Evolutionary conservation across 2,888 invertebrate genomes (phyloP).

Genomic region (Hemithea aestivaria): DNA sequence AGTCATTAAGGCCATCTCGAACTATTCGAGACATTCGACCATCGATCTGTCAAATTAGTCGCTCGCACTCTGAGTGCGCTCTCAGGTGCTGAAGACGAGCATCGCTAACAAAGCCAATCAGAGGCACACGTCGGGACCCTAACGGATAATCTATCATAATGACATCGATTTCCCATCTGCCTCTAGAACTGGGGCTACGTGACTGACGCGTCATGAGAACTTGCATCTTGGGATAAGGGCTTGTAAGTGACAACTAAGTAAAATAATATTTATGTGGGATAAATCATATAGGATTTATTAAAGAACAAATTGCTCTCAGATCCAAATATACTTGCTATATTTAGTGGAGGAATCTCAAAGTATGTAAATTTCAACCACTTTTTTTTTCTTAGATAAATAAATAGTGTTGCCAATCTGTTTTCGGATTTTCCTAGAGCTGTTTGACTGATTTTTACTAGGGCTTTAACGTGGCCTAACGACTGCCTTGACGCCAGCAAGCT

Average conservation of each 20-base stretch:
- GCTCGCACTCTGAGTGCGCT: constrained; percentile 49
- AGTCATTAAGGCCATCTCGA: constrained; percentile 59
- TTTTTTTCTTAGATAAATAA: too few species aligned
- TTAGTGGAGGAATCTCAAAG: too few species aligned
- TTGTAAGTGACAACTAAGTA: not conserved
- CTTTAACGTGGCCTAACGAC: too few species aligned
- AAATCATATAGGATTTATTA: too few species aligned
- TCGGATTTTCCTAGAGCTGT: too few species aligned
- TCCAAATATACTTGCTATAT: too few species aligned
- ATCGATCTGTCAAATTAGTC: constrained; percentile 77
- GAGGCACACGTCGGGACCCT: constrained; percentile 55
- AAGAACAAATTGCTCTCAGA: too few species aligned
- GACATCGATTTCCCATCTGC: constrained; percentile 73
- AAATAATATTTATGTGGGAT: too few species aligned
- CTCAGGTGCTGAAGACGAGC: constrained; percentile 63
- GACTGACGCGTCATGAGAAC: constrained; percentile 46
- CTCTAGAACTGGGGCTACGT: constrained; percentile 41
- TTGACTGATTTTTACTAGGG: too few species aligned
- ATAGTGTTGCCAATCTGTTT: too few species aligned
- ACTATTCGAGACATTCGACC: constrained; percentile 43
- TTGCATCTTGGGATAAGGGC: constrained; percentile 37
- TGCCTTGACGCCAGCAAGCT: too few species aligned
- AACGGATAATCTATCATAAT: constrained; percentile 75
- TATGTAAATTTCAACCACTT: too few species aligned
- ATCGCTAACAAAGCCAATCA: constrained; percentile 75